Evolutionary conservation across 2,797 vertebrate genomes (phyloP).

Genomic region (Chloroceryle inda): DNA sequence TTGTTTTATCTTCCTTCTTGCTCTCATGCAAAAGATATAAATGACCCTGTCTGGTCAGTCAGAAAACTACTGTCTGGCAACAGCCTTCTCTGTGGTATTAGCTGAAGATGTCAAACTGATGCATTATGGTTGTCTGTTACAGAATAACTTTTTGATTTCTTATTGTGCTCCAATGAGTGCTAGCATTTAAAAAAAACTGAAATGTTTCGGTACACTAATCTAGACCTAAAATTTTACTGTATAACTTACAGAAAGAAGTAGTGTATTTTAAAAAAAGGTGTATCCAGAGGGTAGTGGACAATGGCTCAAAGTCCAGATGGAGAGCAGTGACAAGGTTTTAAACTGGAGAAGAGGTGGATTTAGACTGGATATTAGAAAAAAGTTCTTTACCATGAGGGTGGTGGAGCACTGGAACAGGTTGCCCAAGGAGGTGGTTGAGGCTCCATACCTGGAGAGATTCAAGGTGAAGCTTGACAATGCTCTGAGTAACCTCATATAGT

Average conservation of each 20-base stretch:
- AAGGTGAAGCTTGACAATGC: too few species aligned
- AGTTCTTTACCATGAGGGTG: too few species aligned
- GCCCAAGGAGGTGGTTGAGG: too few species aligned
- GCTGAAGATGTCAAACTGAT: neutral
- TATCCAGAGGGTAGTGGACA: too few species aligned
- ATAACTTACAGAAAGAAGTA: neutral
- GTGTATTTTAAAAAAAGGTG: neutral
- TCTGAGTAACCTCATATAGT: too few species aligned
- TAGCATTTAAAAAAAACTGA: neutral
- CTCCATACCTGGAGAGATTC: too few species aligned
- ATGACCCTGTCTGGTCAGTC: neutral
- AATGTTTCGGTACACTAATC: neutral
- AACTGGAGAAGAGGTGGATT: too few species aligned
- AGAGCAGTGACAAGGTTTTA: too few species aligned
- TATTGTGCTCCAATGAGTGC: neutral
- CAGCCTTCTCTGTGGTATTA: neutral
- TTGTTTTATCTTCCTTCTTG: neutral
- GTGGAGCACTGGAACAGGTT: too few species aligned
- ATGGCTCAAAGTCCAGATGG: too few species aligned
- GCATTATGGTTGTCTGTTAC: neutral
- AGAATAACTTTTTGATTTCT: neutral
- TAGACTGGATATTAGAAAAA: too few species aligned
- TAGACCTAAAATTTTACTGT: neutral
- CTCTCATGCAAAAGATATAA: neutral
- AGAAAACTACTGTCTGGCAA: neutral